Evolutionary conservation across 2,888 invertebrate species (phyloP).

Genomic region (Stenchaetothrips biformis): DNA sequence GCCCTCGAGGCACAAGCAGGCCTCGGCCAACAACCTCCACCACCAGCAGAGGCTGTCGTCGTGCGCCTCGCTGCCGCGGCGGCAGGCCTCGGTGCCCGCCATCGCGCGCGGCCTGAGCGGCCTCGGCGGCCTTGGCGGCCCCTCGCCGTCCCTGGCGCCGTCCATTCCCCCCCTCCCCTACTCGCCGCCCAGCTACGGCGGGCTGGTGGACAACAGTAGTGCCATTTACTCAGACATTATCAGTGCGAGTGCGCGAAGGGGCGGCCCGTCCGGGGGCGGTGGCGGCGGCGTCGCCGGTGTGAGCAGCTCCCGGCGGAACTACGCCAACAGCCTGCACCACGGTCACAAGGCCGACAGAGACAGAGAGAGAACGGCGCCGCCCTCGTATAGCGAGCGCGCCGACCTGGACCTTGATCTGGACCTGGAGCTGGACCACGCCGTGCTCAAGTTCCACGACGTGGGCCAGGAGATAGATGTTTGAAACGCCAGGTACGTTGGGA

Average conservation of each 20-base stretch:
- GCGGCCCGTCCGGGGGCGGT: background rate
- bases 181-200: slow-evolving; percentile 21
- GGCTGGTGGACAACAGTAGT: slow-evolving; percentile 7
- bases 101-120: slow-evolving; percentile 31
- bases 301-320: slow-evolving; percentile 10
- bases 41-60: slow-evolving; percentile 32
- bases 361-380: slow-evolving; percentile 28
- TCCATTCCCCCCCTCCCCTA: slow-evolving; percentile 8
- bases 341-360: slow-evolving; percentile 30
- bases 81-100: slow-evolving; percentile 43
- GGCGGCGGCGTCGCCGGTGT: background rate
- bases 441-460: slow-evolving; percentile 62
- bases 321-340: slow-evolving; percentile 30
- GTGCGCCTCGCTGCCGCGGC: slow-evolving; percentile 45
- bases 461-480: slow-evolving; percentile 64
- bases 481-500: slow-evolving; percentile 38
- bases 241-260: background rate
- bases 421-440: slow-evolving; percentile 57
- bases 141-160: slow-evolving; percentile 33
- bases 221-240: slow-evolving; percentile 23
- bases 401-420: slow-evolving; percentile 34
- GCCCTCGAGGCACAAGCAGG: slow-evolving; percentile 21
- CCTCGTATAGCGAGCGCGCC: background rate
- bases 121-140: slow-evolving; percentile 33
- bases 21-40: slow-evolving; percentile 30